Conservation (phyloP, 2,888 invertebrate genomes). For the Apocheima hispidaria region DNA sequence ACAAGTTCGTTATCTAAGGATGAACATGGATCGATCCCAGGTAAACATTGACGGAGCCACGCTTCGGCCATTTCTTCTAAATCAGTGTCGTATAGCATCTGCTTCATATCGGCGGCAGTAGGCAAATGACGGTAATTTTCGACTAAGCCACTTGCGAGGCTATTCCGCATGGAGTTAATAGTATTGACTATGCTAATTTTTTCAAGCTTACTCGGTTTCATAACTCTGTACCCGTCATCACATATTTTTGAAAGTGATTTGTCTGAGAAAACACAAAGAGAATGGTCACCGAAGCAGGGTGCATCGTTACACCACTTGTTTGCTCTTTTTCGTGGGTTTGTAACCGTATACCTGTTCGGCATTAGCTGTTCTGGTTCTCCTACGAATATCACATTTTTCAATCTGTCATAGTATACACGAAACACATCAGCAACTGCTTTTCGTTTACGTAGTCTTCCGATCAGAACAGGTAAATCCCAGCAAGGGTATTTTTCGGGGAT, state of each 20-base stretch:
- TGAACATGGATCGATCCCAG: conserved; percentile 74
- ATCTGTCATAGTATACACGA: conserved; percentile 52
- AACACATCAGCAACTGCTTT: conserved; percentile 58
- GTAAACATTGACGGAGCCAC: conserved; percentile 77
- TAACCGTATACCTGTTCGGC: conserved; percentile 20
- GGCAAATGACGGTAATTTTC: conserved; percentile 67
- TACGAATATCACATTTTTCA: conserved; percentile 62
- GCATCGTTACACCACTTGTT: conserved; percentile 75
- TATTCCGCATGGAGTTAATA: conserved; percentile 77
- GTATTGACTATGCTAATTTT: conserved; percentile 69
- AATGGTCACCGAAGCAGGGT: conserved; percentile 79
- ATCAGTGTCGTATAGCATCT: conserved; percentile 74
- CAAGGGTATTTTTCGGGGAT: conserved; percentile 71
- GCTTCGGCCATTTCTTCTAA: conserved; percentile 70
- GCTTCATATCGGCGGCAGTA: conserved; percentile 74
- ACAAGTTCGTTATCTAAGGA: conserved; percentile 68
- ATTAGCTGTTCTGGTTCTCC: conserved; percentile 18
- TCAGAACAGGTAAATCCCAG: conserved; percentile 73
- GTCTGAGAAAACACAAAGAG: conserved; percentile 70
- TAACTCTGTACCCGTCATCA: conserved; percentile 58
- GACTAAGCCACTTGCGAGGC: conserved; percentile 66
- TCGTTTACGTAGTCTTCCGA: conserved; percentile 59
- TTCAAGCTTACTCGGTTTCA: conserved; percentile 57
- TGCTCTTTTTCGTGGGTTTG: conserved; percentile 34
- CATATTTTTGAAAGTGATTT: conserved; percentile 63